These are phyloP conservation scores for Perithous albicinctus DNA, from an alignment of 2,888 invertebrate genomes.

Conservation along the genomic window DNA sequence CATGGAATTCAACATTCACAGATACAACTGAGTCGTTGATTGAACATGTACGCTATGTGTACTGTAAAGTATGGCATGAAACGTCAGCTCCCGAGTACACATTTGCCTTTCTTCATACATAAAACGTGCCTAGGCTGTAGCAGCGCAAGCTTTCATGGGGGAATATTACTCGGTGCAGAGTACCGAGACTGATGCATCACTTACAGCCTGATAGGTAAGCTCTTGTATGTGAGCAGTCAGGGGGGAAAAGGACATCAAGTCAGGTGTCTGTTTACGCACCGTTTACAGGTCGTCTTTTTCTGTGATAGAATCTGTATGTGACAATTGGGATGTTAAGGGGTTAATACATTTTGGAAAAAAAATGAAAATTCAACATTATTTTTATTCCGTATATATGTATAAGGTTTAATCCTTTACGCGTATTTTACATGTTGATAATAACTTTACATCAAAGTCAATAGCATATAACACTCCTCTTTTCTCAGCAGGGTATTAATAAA, in stretches of 20 bases:
- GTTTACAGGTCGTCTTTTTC: neutral
- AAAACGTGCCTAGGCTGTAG: neutral
- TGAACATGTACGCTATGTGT: neutral
- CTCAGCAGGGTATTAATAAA: too few relatives aligned
- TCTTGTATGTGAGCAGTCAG: conserved; percentile 11
- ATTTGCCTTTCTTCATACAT: neutral
- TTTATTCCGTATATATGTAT: too few relatives aligned
- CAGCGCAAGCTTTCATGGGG: neutral
- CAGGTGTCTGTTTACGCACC: neutral
- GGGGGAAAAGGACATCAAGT: neutral
- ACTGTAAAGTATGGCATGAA: conserved; percentile 4
- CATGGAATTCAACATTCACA: conserved; percentile 55
- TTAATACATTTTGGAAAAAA: neutral
- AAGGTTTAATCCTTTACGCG: too few relatives aligned
- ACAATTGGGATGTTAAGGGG: neutral
- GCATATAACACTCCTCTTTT: too few relatives aligned
- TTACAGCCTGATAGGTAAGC: conserved; percentile 11
- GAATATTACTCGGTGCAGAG: conserved; percentile 10
- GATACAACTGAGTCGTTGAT: conserved; percentile 57
- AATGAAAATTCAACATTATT: too few relatives aligned
- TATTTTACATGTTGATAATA: too few relatives aligned
- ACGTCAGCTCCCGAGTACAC: conserved; percentile 50
- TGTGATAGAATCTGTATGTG: neutral
- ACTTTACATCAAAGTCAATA: too few relatives aligned
- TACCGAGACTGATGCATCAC: conserved; percentile 28